phyloP scores from a whole-genome alignment of 2,113 vertebrate species.

The Apodemus sylvaticus region DNA sequence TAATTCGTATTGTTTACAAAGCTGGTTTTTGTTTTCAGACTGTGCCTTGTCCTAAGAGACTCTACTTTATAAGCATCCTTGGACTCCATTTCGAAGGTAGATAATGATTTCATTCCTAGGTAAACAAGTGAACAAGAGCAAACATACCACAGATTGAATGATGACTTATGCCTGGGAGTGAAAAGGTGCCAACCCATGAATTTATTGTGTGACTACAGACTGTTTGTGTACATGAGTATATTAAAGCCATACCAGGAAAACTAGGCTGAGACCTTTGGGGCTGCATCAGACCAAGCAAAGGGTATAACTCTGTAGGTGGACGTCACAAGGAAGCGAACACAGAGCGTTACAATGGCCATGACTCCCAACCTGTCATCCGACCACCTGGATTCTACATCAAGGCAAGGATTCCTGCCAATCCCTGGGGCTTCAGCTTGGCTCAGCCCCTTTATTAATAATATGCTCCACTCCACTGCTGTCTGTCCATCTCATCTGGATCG shows the following conservation, averaged over 20 bases:
- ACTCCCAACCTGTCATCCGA: not conserved
- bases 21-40: not conserved
- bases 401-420: not conserved
- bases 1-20: not conserved
- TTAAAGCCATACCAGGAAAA: not conserved
- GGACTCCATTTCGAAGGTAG: not conserved
- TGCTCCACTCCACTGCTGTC: not conserved
- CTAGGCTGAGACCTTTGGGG: not conserved
- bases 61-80: not conserved
- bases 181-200: not conserved
- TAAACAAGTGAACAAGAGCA: not conserved
- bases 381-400: no score
- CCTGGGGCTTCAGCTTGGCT: not conserved
- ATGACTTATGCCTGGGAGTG: not conserved
- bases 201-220: not conserved
- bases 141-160: not conserved
- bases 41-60: not conserved
- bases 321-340: not conserved
- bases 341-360: not conserved
- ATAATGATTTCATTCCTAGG: not conserved
- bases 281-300: not conserved
- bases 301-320: not conserved
- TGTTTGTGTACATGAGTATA: no score
- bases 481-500: not conserved
- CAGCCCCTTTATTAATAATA: not conserved